These are phyloP conservation scores for Nettapus auritus DNA, from an alignment of 2,113 vertebrate species.

Conservation along the genomic window DNA sequence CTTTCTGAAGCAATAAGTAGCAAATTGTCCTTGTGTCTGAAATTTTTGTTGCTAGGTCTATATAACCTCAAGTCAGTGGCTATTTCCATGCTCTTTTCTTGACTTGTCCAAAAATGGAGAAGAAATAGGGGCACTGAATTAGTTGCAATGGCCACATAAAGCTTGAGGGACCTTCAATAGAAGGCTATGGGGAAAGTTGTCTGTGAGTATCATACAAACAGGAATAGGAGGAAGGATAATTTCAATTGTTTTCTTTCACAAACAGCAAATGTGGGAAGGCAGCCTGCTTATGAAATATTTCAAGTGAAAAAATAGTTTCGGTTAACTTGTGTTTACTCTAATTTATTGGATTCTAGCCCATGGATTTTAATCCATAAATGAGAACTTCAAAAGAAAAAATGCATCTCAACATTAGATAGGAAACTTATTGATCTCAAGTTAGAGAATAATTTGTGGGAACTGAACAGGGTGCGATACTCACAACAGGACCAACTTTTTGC, in stretches of 20 bases:
- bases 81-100: neutral
- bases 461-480: neutral
- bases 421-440: neutral
- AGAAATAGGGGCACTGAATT: neutral
- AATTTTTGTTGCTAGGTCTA: neutral
- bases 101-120: neutral
- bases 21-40: neutral
- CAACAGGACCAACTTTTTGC: neutral
- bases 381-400: neutral
- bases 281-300: neutral
- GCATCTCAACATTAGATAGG: neutral
- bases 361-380: neutral
- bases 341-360: neutral
- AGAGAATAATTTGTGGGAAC: neutral
- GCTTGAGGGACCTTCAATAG: neutral
- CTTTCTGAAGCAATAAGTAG: neutral
- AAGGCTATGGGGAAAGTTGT: neutral
- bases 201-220: neutral
- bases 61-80: rapidly evolving
- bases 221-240: neutral
- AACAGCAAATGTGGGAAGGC: neutral
- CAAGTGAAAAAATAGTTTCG: neutral
- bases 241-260: neutral
- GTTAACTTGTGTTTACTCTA: neutral
- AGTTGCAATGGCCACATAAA: neutral